A percentile compares a stretch with the other conserved stretches of the same genome.
phyloP scores from a whole-genome alignment of 1,140 invertebrate genomes.

The Schlechtendalia chinensis region DNA sequence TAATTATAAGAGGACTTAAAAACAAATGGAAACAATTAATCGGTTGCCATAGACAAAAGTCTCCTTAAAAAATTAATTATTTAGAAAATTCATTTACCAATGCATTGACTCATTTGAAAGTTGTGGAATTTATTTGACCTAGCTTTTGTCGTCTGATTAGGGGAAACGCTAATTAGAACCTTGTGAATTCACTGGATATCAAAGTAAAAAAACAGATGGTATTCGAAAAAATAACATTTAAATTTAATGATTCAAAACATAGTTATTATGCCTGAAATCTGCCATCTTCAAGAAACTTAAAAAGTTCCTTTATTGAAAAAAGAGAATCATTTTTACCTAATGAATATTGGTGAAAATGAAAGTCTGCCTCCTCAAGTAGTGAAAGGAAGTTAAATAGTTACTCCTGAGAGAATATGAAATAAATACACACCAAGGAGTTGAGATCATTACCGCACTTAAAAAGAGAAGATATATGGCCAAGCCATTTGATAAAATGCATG shows the following conservation, averaged over 20 bases:
- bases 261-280: constrained; percentile 36
- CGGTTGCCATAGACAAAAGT: too few species aligned
- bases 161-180: background rate
- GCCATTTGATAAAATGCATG: constrained; percentile 41
- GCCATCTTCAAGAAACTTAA: constrained; percentile 41
- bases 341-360: background rate
- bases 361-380: constrained; percentile 1
- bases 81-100: too few species aligned
- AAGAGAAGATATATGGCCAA: background rate
- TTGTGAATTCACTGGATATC: background rate
- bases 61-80: too few species aligned
- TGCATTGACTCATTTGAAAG: too few species aligned
- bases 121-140: too few species aligned
- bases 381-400: background rate
- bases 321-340: background rate
- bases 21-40: too few species aligned
- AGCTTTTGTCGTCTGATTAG: too few species aligned
- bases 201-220: background rate
- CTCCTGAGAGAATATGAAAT: constrained; percentile 13
- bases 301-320: background rate
- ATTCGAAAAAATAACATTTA: background rate
- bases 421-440: background rate
- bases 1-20: too few species aligned
- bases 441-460: constrained; percentile 10
- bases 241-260: background rate